Percentiles rank a stretch among this genome's conserved stretches.
These are phyloP conservation scores for Sebastes kiyomatsui DNA, from an alignment of 2,797 vertebrate genomes.

Conservation along the genomic window DNA sequence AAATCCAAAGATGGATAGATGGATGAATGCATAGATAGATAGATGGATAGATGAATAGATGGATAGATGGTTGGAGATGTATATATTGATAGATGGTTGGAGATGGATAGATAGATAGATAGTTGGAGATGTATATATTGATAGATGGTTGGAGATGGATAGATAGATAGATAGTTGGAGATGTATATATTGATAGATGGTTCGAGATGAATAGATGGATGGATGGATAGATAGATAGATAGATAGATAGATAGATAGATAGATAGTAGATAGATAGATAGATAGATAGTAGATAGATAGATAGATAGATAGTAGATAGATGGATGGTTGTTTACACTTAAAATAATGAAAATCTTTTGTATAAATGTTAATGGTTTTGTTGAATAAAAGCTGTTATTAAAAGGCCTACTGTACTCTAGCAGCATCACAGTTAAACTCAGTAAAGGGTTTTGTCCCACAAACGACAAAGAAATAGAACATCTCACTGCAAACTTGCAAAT, in stretches of 20 bases:
- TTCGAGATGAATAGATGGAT: not conserved
- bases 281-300: not conserved
- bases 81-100: not conserved
- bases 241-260: not conserved
- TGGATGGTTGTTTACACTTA: not conserved
- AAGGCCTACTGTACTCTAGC: not conserved
- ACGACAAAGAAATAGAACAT: not conserved
- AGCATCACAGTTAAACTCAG: not conserved
- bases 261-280: not conserved
- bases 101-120: not conserved
- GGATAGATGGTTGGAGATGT: not conserved
- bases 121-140: not conserved
- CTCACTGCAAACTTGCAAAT: not conserved
- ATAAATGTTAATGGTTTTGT: not conserved
- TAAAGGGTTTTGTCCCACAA: not conserved
- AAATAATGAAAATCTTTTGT: not conserved
- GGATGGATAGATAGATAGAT: not conserved
- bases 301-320: not conserved
- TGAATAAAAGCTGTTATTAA: not conserved
- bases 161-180: not conserved
- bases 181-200: not conserved
- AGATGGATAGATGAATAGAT: not conserved
- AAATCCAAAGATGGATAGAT: not conserved
- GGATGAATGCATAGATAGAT: not conserved
- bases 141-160: rapidly evolving